Percentiles rank a stretch among this genome's conserved stretches.
phyloP scores from a whole-genome alignment of 1,140 invertebrate genomes.

The Drosophila sucinea region DNA sequence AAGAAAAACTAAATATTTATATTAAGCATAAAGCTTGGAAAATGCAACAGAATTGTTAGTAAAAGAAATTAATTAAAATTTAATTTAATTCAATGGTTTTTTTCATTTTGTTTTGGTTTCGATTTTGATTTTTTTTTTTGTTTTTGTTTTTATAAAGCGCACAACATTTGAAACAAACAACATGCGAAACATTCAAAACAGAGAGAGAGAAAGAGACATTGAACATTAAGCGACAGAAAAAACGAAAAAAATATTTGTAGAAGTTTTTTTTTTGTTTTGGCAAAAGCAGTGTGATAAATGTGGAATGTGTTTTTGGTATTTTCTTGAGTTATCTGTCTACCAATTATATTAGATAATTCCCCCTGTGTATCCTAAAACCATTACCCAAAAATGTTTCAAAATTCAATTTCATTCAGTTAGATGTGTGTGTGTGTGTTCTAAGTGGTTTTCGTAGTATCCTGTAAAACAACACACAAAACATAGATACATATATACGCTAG shows the following conservation, averaged over 20 bases:
- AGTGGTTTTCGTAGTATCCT: not conserved
- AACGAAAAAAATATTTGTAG: conserved; percentile 37
- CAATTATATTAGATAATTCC: not conserved
- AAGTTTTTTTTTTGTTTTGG: conserved; percentile 21
- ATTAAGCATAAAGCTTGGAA: conserved; percentile 77
- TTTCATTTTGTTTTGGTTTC: conserved; percentile 9
- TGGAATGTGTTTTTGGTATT: not conserved
- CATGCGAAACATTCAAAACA: conserved; percentile 62
- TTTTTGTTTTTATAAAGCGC: conserved; percentile 51
- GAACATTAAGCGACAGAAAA: conserved; percentile 38
- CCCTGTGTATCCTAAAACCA: not conserved
- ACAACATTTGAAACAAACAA: conserved; percentile 49
- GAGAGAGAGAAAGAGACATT: conserved; percentile 23
- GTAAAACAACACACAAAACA: conserved; percentile 7
- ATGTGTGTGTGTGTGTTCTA: not conserved
- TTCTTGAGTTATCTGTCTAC: not conserved
- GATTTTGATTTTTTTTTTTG: conserved; percentile 16
- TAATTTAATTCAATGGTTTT: conserved; percentile 29
- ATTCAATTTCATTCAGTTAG: not conserved
- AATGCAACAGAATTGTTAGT: conserved; percentile 71
- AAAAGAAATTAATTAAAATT: conserved; percentile 47
- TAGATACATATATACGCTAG: conserved; percentile 11
- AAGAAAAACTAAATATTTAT: conserved; percentile 36
- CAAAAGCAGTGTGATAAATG: conserved; percentile 1
- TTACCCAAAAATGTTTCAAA: not conserved